Evolutionary conservation across 2,797 vertebrate genomes (phyloP).

Genomic region (Danionella dracula): DNA sequence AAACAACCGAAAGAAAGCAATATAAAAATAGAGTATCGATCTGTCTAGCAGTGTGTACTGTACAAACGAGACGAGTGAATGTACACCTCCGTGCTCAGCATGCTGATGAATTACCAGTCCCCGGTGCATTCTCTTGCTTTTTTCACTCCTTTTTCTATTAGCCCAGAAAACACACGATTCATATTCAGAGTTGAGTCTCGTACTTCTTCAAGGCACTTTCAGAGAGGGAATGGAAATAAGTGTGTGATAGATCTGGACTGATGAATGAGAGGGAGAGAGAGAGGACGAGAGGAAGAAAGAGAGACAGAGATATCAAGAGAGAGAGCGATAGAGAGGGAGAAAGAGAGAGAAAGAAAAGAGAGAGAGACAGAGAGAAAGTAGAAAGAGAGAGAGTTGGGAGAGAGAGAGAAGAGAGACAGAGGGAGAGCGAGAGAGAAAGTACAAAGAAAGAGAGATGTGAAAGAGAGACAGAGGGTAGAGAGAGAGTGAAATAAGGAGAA

Average conservation of each 20-base stretch:
- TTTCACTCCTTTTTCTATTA: background rate
- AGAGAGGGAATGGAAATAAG: constrained; percentile 22
- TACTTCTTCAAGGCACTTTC: constrained; percentile 7
- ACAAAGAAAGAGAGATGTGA: too few relatives aligned
- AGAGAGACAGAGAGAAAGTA: too few relatives aligned
- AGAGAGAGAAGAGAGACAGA: too few relatives aligned
- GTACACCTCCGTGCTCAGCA: background rate
- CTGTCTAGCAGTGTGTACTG: background rate
- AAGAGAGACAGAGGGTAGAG: too few relatives aligned
- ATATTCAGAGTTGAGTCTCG: constrained; percentile 24
- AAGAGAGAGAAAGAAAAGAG: too few relatives aligned
- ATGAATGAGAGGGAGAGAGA: constrained; percentile 21
- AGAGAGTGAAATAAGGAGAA: too few relatives aligned
- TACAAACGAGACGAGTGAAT: background rate
- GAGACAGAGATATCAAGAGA: too few relatives aligned
- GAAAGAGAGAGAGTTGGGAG: too few relatives aligned
- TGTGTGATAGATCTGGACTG: constrained; percentile 18
- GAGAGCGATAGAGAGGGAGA: too few relatives aligned
- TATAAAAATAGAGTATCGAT: background rate
- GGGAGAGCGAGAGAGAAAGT: too few relatives aligned
- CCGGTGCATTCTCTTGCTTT: constrained; percentile 8
- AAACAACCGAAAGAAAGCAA: background rate
- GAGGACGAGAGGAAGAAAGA: too few relatives aligned
- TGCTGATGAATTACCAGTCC: background rate
- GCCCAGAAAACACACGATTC: constrained; percentile 9